phyloP scores from a whole-genome alignment of 2,797 vertebrate genomes.

The Siniperca undulata region DNA sequence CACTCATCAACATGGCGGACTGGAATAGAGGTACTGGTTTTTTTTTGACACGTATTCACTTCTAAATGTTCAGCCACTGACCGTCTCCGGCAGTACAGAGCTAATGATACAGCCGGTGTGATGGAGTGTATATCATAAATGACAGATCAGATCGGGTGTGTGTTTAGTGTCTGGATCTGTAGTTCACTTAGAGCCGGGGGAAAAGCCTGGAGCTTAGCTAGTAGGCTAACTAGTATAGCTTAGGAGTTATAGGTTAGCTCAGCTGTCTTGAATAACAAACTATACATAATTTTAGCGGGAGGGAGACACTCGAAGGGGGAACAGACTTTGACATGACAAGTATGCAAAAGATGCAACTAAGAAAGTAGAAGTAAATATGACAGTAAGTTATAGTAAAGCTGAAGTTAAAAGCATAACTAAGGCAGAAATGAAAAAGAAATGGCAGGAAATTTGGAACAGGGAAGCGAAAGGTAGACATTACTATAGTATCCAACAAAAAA shows the following conservation, averaged over 20 bases:
- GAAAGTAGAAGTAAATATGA: too few species aligned
- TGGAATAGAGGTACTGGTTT: conserved; percentile 81
- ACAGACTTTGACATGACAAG: too few species aligned
- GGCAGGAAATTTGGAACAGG: too few species aligned
- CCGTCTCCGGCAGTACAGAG: background rate
- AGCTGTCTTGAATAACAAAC: background rate
- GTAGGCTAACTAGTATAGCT: conserved; percentile 26
- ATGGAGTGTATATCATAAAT: accelerated
- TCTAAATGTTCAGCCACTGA: background rate
- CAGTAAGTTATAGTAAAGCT: too few species aligned
- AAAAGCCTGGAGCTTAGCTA: conserved; percentile 1
- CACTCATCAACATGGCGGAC: conserved; percentile 79
- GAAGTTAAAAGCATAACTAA: too few species aligned
- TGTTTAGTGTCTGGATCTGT: background rate
- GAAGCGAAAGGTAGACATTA: too few species aligned
- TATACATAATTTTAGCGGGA: too few species aligned
- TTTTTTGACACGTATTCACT: conserved; percentile 74
- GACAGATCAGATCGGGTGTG: accelerated
- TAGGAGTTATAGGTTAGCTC: background rate
- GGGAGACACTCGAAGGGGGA: too few species aligned
- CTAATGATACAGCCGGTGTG: accelerated
- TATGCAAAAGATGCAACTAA: too few species aligned
- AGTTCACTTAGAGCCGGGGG: too few species aligned
- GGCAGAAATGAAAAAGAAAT: too few species aligned
- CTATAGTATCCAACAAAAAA: too few species aligned